These are phyloP conservation scores for Acyrthosiphon pisum DNA, from an alignment of 1,140 invertebrate genomes.

Conservation along the genomic window DNA sequence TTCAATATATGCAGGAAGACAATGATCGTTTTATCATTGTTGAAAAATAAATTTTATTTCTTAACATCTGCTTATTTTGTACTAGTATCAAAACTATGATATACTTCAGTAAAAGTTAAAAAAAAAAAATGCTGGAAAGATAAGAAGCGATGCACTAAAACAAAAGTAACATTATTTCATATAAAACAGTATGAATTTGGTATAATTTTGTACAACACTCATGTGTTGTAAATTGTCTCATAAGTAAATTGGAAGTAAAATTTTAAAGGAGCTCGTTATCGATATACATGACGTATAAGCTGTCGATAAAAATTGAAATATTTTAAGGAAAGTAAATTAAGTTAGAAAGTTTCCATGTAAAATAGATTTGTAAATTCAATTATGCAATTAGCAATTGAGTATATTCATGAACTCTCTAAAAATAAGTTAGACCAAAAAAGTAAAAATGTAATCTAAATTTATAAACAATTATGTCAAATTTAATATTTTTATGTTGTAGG, in stretches of 20 bases:
- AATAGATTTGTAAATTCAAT: not conserved
- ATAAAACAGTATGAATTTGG: not conserved
- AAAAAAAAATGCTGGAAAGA: conserved; percentile 37
- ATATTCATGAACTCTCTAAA: not conserved
- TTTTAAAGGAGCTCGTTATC: not conserved
- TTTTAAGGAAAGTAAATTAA: conserved; percentile 8
- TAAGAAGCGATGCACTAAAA: conserved; percentile 35
- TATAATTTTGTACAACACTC: not conserved
- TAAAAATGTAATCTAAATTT: not conserved
- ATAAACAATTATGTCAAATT: not conserved
- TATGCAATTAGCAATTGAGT: not conserved
- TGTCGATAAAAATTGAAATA: not conserved
- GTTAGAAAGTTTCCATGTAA: not conserved
- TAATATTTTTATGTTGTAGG: conserved; percentile 33
- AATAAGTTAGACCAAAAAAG: not conserved
- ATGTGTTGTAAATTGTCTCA: not conserved
- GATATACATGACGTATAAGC: not conserved
- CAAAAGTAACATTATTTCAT: conserved; percentile 15
- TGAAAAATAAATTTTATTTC: conserved; percentile 46
- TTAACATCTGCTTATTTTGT: conserved; percentile 52
- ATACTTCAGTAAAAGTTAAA: conserved; percentile 25
- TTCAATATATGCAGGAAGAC: conserved; percentile 53
- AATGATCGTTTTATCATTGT: conserved; percentile 56
- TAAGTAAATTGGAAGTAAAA: conserved; percentile 30
- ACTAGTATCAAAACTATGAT: conserved; percentile 52